phyloP scores from a whole-genome alignment of 2,113 vertebrate species.

The Phoxinus phoxinus region DNA sequence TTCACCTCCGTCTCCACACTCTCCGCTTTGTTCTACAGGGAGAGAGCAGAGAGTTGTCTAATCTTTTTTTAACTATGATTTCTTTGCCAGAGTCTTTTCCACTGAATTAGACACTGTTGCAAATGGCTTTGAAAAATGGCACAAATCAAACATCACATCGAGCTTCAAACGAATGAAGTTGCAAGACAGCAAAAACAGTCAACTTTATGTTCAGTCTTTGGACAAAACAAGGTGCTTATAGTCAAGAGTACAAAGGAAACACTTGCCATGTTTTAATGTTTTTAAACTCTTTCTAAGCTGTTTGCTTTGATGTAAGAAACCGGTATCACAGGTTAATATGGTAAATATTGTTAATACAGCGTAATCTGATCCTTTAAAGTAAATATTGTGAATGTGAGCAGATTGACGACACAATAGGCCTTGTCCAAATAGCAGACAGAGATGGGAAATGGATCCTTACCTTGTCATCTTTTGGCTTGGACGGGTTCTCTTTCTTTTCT shows the following conservation, averaged over 20 bases:
- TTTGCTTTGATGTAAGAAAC: constrained; percentile 45
- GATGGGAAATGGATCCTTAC: constrained; percentile 67
- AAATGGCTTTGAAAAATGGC: background rate
- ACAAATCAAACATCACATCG: background rate
- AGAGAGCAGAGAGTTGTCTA: background rate
- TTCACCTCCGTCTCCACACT: constrained; percentile 87
- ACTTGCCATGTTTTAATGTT: background rate
- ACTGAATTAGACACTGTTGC: background rate
- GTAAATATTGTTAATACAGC: constrained; percentile 43
- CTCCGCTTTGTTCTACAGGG: constrained; percentile 85
- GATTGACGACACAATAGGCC: background rate
- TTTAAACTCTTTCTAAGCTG: background rate
- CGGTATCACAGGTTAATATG: constrained; percentile 50
- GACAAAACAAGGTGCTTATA: background rate
- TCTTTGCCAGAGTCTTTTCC: background rate
- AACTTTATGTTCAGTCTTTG: background rate
- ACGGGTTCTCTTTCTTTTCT: constrained; percentile 86
- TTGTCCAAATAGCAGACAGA: constrained; percentile 21
- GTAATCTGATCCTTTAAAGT: constrained; percentile 33
- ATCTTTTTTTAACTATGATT: background rate
- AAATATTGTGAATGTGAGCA: constrained; percentile 26
- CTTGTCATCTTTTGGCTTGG: constrained; percentile 91
- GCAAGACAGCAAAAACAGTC: background rate
- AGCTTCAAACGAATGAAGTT: background rate
- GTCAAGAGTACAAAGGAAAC: background rate